Percentiles rank a stretch among this genome's conserved stretches.
These are phyloP conservation scores for Aurelia aurita DNA, from an alignment of 30 jellyfish, hydroid and myxozoan genomes.

Conservation along the genomic window DNA sequence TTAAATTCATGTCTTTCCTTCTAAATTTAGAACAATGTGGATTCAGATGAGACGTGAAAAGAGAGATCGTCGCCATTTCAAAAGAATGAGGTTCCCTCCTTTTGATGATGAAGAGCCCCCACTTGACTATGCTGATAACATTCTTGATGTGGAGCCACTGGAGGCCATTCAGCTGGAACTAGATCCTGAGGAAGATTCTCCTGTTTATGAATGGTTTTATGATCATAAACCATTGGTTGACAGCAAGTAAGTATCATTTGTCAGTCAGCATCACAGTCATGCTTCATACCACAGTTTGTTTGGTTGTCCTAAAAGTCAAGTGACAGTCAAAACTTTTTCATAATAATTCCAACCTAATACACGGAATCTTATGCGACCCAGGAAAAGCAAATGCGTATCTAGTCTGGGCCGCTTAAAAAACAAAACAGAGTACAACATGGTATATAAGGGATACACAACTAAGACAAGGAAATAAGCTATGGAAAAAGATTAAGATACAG, in stretches of 20 bases:
- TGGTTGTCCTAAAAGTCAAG: too few relatives aligned
- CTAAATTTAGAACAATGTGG: constrained; percentile 93
- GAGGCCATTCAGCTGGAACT: constrained; percentile 98
- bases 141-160: constrained; percentile 98
- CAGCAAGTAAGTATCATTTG: constrained; percentile 51
- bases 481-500: too few relatives aligned
- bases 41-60: constrained; percentile 99
- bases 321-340: too few relatives aligned
- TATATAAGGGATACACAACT: too few relatives aligned
- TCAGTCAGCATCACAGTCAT: neutral
- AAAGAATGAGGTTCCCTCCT: constrained; percentile 99
- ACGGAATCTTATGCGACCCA: too few relatives aligned
- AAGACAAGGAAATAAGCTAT: too few relatives aligned
- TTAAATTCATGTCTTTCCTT: neutral
- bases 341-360: too few relatives aligned
- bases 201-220: constrained; percentile 97
- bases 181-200: constrained; percentile 95
- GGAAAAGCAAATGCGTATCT: too few relatives aligned
- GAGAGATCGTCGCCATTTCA: constrained; percentile 99
- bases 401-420: too few relatives aligned
- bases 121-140: constrained; percentile 97
- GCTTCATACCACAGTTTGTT: too few relatives aligned
- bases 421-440: too few relatives aligned
- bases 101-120: constrained; percentile 99
- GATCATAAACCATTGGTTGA: constrained; percentile 95